phyloP scores from a whole-genome alignment of 2,797 vertebrate species.

The Anniella stebbinsi region DNA sequence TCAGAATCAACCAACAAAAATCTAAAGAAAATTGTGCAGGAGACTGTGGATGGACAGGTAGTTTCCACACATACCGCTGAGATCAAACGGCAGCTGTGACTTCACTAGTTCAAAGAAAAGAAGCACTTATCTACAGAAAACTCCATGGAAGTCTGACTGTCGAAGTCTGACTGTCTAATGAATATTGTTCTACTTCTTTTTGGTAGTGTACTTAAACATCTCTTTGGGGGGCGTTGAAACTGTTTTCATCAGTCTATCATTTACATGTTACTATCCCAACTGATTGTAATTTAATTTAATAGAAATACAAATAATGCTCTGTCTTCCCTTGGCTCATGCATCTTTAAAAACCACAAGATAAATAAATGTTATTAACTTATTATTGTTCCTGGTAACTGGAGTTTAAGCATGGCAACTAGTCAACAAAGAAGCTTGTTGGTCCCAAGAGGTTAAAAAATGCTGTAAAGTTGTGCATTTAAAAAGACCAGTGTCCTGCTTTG shows the following conservation, averaged over 20 bases:
- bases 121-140: conserved; percentile 45
- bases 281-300: conserved; percentile 55
- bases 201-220: conserved; percentile 31
- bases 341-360: conserved; percentile 8
- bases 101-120: conserved; percentile 49
- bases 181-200: conserved; percentile 37
- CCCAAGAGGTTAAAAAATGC: background rate
- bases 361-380: conserved; percentile 8
- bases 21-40: conserved; percentile 79
- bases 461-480: background rate
- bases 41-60: conserved; percentile 80
- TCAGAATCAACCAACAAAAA: conserved; percentile 59
- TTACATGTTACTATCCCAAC: conserved; percentile 61
- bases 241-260: conserved; percentile 39
- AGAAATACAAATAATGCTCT: conserved; percentile 20
- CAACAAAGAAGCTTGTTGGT: background rate
- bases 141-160: conserved; percentile 17
- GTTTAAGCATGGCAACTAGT: background rate
- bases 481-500: background rate
- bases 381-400: background rate
- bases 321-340: background rate
- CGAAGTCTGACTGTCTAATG: conserved; percentile 35
- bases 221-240: conserved; percentile 44
- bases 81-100: conserved; percentile 74
- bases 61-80: conserved; percentile 79